These are phyloP conservation scores for Synaphobranchus kaupii DNA, from an alignment of 2,797 vertebrate genomes.

Conservation along the genomic window DNA sequence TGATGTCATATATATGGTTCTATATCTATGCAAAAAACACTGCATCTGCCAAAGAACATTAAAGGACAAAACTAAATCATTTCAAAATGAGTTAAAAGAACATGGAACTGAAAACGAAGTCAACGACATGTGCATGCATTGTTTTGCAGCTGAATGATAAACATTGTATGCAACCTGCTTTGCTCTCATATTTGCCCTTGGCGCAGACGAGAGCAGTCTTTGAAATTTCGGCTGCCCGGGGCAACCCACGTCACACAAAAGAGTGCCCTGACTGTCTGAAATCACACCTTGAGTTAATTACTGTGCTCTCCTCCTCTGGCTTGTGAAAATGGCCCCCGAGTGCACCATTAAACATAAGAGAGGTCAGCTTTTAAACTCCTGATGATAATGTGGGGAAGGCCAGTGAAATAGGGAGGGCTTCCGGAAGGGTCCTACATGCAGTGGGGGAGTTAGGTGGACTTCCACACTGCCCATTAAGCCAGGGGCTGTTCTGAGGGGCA, in stretches of 20 bases:
- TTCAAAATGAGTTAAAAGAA: background rate
- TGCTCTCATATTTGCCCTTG: constrained; percentile 14
- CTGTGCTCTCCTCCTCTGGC: constrained; percentile 10
- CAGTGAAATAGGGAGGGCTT: background rate
- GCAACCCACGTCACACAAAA: constrained; percentile 31
- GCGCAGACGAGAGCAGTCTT: constrained; percentile 26
- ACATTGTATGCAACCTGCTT: constrained; percentile 33
- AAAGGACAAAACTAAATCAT: too few relatives aligned
- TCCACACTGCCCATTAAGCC: background rate
- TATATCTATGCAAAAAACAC: background rate
- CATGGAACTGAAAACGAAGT: background rate
- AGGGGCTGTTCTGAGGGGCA: background rate
- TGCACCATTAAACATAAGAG: constrained; percentile 38
- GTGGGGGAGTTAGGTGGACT: background rate
- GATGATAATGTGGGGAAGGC: background rate
- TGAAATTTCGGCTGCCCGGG: constrained; percentile 32
- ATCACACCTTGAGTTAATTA: constrained; percentile 38
- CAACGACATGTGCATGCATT: background rate
- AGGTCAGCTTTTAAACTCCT: constrained; percentile 19
- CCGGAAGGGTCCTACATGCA: background rate
- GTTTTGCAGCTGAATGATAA: constrained; percentile 31
- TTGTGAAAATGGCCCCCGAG: constrained; percentile 36
- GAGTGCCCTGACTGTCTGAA: constrained; percentile 24
- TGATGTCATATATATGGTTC: too few relatives aligned
- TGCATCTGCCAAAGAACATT: background rate